phyloP scores from a whole-genome alignment of 2,113 vertebrate genomes.

The Corynorhinus townsendii region DNA sequence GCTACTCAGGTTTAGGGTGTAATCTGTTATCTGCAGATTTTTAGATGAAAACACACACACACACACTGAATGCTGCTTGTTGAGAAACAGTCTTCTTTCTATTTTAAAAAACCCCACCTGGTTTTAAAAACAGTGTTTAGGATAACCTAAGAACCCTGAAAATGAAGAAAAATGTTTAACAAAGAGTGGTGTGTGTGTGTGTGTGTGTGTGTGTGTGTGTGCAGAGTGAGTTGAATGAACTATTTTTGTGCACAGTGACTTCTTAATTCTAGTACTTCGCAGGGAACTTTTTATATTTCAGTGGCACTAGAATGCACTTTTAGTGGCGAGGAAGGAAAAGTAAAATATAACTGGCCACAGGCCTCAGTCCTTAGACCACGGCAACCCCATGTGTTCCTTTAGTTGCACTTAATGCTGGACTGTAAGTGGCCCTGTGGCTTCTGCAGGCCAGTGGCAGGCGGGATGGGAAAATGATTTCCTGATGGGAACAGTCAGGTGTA shows the following conservation, averaged over 20 bases:
- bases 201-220: no score
- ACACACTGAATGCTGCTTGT: constrained; percentile 69
- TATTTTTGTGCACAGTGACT: constrained; percentile 56
- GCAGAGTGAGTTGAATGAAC: constrained; percentile 64
- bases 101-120: background rate
- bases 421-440: constrained; percentile 76
- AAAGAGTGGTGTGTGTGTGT: background rate
- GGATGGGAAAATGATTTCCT: constrained; percentile 59
- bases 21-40: constrained; percentile 81
- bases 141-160: background rate
- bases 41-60: constrained; percentile 43
- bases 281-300: constrained; percentile 37
- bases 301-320: constrained; percentile 23
- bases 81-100: constrained; percentile 33
- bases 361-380: constrained; percentile 41
- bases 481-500: constrained; percentile 74
- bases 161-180: background rate
- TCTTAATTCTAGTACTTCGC: constrained; percentile 50
- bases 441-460: constrained; percentile 49
- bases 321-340: constrained; percentile 74
- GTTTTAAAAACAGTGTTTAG: constrained; percentile 9
- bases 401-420: constrained; percentile 61
- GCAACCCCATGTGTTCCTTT: constrained; percentile 47
- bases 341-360: constrained; percentile 64
- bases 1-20: constrained; percentile 78